Base-by-base conservation (phyloP, 2,888 invertebrate species). In the Drosophila algonquin region DNA sequence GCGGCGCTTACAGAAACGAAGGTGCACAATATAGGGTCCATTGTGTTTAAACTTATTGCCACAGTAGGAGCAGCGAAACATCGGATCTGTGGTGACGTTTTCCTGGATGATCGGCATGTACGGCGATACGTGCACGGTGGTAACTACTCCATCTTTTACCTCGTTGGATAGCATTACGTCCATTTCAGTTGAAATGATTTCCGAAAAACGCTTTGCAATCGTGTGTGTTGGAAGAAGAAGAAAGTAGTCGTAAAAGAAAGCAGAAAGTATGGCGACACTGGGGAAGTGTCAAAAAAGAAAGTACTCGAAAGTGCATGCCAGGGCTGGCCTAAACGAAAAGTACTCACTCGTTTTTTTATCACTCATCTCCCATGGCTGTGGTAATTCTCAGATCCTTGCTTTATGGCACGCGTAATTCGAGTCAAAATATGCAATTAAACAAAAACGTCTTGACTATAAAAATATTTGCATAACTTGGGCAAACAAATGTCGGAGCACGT, bases 371-470 rank as follows among this genome's bases (percentile, higher is more conserved):
- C 24, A 12, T 21, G 48, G 6, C 32, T 67, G 65, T 32, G 65
- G 65, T 67, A 67, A 67, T 58, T 59, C 58, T 51, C 71, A 59
- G 71, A 67, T 70, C 67, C 71, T 58, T 88, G 84, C 74, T 84
- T 88, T 86, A 88, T 85, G 85, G 87, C 88, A 88, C 85, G 85
- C 87, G 89, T 85, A 85, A 85, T 85, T 76, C 89, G 78, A 88
- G 73, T 80, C 81, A 87, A 84, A 85, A 85, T 85, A 88, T 88
- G 88, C 88, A 88, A 85, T 85, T 85, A 85, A 88, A 85, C 85
- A 85, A 86, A 88, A 85, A 88, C 87, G 88, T 85, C 84, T 87
- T 86, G 87, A 88, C 87, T 87, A 80, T 76, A 88, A 86, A 88
- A 85, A 85, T 88, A 88, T 85, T 85, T 85, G 87, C 88, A 85